These are phyloP conservation scores for Mamestra configurata DNA, from an alignment of 1,140 invertebrate genomes.

Conservation along the genomic window DNA sequence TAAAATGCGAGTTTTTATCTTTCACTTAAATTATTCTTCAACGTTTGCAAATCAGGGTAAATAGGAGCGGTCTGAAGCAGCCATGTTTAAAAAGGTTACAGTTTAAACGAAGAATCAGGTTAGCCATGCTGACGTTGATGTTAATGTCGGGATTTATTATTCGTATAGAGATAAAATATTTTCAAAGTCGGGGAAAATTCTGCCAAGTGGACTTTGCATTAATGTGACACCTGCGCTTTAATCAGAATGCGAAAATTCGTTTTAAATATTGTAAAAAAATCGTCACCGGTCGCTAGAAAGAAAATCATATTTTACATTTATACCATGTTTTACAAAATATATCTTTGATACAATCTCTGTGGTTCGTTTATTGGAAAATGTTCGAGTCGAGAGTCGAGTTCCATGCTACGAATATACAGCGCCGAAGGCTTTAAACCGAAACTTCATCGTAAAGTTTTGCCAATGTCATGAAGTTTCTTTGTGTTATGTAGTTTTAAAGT, in stretches of 20 bases:
- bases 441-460: conserved; percentile 29
- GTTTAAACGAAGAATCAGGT: conserved; percentile 33
- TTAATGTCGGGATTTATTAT: conserved; percentile 41
- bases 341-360: conserved; percentile 11
- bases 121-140: conserved; percentile 26
- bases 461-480: conserved; percentile 36
- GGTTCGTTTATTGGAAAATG: conserved; percentile 15
- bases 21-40: conserved; percentile 22
- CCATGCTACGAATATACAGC: neutral
- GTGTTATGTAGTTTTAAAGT: conserved; percentile 23
- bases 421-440: conserved; percentile 22
- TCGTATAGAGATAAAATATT: conserved; percentile 24
- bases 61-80: conserved; percentile 7
- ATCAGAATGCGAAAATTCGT: conserved; percentile 6
- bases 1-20: conserved; percentile 18
- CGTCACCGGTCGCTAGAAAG: neutral
- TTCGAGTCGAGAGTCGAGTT: conserved; percentile 11
- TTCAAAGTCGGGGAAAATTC: conserved; percentile 23
- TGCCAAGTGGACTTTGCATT: conserved; percentile 26
- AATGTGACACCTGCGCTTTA: conserved; percentile 35
- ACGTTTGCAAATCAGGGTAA: conserved; percentile 1
- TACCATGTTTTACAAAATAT: neutral
- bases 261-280: too few species aligned
- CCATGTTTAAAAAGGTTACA: conserved; percentile 25
- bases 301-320: neutral